phyloP scores from a whole-genome alignment of 1,140 invertebrate genomes.

The Sycobia sp. region DNA sequence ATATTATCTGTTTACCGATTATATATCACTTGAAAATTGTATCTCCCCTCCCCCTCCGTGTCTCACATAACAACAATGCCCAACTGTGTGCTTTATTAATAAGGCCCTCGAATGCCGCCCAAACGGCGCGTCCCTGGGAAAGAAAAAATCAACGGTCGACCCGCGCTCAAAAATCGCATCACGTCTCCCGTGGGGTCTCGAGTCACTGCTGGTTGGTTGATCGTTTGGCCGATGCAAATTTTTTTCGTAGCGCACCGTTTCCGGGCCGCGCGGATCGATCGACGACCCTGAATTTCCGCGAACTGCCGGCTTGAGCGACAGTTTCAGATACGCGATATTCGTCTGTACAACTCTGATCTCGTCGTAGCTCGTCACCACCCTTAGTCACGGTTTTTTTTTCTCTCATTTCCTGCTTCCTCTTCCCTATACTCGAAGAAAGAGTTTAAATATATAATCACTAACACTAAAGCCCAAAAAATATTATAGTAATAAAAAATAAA shows the following conservation, averaged over 20 bases:
- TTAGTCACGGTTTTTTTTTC: slow-evolving; percentile 28
- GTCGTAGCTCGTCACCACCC: slow-evolving; percentile 37
- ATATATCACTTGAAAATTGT: slow-evolving; percentile 54
- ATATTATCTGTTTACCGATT: slow-evolving; percentile 54
- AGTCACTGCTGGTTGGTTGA: too few species aligned
- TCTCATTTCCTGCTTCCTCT: not conserved
- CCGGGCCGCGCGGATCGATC: too few species aligned
- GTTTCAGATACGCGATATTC: slow-evolving; percentile 15
- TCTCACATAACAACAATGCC: slow-evolving; percentile 60
- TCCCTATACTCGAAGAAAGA: not conserved
- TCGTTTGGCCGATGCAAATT: too few species aligned
- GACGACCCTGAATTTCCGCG: too few species aligned
- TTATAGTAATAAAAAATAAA: not conserved
- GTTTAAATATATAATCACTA: slow-evolving; percentile 40
- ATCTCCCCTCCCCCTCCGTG: too few species aligned
- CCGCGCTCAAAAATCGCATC: too few species aligned
- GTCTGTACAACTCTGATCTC: slow-evolving; percentile 29
- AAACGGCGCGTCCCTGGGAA: slow-evolving; percentile 38
- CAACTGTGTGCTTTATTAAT: slow-evolving; percentile 59
- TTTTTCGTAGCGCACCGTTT: too few species aligned
- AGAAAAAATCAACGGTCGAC: slow-evolving; percentile 29
- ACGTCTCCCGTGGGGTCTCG: too few species aligned
- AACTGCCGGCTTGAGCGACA: not conserved
- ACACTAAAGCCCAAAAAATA: slow-evolving; percentile 61
- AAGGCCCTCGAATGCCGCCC: slow-evolving; percentile 54